Evolutionary conservation across 2,797 vertebrate genomes (phyloP), one percentile per base, ranked within the genome.

Genomic region (Mormyrops attenuatus): DNA sequence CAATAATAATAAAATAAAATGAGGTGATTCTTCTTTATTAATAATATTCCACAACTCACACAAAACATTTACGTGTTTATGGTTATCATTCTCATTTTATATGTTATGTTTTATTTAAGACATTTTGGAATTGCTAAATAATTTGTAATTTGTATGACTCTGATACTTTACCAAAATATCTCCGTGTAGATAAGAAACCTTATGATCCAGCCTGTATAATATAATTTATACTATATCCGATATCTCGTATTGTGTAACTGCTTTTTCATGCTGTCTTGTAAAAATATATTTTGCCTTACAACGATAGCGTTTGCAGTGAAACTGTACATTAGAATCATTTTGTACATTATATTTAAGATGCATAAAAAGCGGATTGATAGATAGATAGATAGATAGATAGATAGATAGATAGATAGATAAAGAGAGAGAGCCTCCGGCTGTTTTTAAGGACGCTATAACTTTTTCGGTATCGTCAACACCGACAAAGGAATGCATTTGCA

Each of bases 401-500:
- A 52, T 52, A 52, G 50, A 63, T 66, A 66, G 60, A 66, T 22
- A 63, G 57, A 63, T 26, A 63, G n/a, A 63, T 26, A 66, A 9
- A 50, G 60, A 22, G 53, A 88, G 73, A 84, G 96, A 97, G 96
- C 96, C 95, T 95, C 44, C 15, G 69, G 69, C 38, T 41, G 80
- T 95, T 93, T 90, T 91, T 93, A 90, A 95, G 91, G 93, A 93
- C 88, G 93, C 6, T 92, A 93, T 93, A 93, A 92, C 95, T 95
- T 94, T 91, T 90, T 95, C 94, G 94, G 93, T 93, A 94, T 94
- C 94, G 94, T 93, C 90, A 90, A 92, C 95, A 95, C 96, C 95
- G 96, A 95, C 97, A 97, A 97, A 96, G 97, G 96, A 97, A 98
- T 97, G 97, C 98, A 96, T 97, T 96, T 97, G 95, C 96, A 97